Base-by-base conservation (phyloP, 2,113 vertebrate genomes). In the Jacana jacana region DNA sequence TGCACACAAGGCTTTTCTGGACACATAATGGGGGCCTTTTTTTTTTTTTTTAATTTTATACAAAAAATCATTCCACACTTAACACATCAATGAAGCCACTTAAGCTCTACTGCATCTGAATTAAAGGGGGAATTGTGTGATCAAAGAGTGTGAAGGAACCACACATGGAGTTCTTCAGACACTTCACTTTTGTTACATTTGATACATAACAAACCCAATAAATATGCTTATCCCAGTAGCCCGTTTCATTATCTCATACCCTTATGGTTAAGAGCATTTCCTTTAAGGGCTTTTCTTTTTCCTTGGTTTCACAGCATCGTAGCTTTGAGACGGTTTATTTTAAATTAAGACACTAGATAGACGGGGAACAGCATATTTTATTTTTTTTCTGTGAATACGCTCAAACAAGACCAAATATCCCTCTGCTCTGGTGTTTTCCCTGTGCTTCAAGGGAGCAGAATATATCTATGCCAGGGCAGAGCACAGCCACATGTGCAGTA, bases 31-130 rank as follows among this genome's bases (percentile, higher is more conserved):
- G 98, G 94, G 95, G 75, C 97, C 8, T 52, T 81, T 57, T 37
- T 17, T 35, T 23, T 7, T 88, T 95, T 97, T 98, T 98, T 98
- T 98, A 93, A 98, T 98, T 97, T 98, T 98, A 97, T 98, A 98
- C 96, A 98, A 98, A 98, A 98, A 98, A 98, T 98, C 98, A 98
- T 98, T 98, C 98, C 98, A 98, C 98, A 98, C 98, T 99, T 99
- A 98, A 99, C 98, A 99, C 98, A 99, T 99, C 98, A 98, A 98
- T 99, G 98, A 98, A 97, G 97, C 96, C 97, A 98, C 98, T 98
- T 98, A 98, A 98, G 98, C 98, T 98, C 97, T 98, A 97, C 98
- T 98, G 98, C 98, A 98, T 99, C 98, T 98, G 98, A 99, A 98
- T 99, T 98, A 97, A 98, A 98, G 98, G 98, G 97, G 98, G 98